Base-by-base conservation (phyloP, 2,888 invertebrate genomes). In the Macaria notata region DNA sequence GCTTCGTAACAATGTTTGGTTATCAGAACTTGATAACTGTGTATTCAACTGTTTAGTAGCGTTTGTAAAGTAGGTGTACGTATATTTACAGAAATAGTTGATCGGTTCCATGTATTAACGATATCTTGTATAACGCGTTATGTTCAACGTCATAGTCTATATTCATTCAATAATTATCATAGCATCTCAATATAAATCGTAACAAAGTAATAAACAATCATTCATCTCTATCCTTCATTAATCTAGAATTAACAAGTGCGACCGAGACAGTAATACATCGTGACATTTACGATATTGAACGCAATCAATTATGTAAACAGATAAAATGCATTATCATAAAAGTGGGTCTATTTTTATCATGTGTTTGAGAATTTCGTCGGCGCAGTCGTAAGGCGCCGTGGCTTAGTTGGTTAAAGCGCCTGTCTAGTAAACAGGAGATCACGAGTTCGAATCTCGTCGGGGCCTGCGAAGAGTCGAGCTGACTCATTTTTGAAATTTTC, bases 341-440 rank as follows among this genome's bases (percentile, higher is more conserved):
- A n/a, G 39, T 49, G 31, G 31, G 2, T 9, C 9, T 5, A 36
- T 36, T 36, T 33, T 8, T 9, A 48, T 43, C 39, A 48, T 0
- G 4, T 7, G 6, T 47, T 4, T 1, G 33, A 30, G 6, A 65
- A 70, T 70, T 76, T 77, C 60, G 52, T 6, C 19, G 0, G 0
- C 0, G 0, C 0, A 0, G 0, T 3, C 64, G 63, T 30, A 63
- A 54, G 84, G 88, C 86, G 84, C 87, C 88, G 87, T 88, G 88
- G 88, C 88, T 88, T 85, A 87, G 84, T 87, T 86, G 88, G 87
- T 88, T 86, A 88, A 87, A 87, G 87, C 88, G 88, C 88, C 89
- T 88, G 89, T 89, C 88, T 88, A 88, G 88, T 88, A 88, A 88
- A 88, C 88, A 88, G 88, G 88, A 88, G 88, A 88, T 88, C 87